These are phyloP conservation scores for Amblyopsis rosae DNA, from an alignment of 2,113 vertebrate species.

Conservation along the genomic window DNA sequence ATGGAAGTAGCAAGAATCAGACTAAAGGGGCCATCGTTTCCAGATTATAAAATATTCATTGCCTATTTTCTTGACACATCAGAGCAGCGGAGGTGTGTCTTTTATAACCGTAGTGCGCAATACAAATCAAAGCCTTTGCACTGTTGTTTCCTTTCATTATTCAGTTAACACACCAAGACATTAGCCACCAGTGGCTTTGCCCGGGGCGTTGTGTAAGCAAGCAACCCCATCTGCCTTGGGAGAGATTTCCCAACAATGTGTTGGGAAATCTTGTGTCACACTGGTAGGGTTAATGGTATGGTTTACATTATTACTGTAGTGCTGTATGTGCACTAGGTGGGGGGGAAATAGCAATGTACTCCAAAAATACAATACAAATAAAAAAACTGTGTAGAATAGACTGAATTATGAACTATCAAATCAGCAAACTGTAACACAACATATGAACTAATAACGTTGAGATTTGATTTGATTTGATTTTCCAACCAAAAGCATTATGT, in stretches of 20 bases:
- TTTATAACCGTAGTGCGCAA: constrained; percentile 24
- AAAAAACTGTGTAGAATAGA: constrained; percentile 33
- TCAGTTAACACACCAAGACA: constrained; percentile 5
- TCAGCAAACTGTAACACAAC: constrained; percentile 54
- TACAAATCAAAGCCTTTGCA: constrained; percentile 33
- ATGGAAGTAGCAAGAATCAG: not conserved
- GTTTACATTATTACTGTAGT: too few relatives aligned
- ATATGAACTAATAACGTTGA: constrained; percentile 53
- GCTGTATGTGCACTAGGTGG: too few relatives aligned
- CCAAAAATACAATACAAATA: too few relatives aligned
- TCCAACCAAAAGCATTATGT: constrained; percentile 20
- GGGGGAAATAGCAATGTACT: too few relatives aligned
- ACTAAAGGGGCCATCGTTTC: constrained; percentile 27
- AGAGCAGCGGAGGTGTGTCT: constrained; percentile 18
- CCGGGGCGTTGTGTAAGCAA: constrained; percentile 10
- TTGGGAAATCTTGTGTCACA: constrained; percentile 2
- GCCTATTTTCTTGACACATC: constrained; percentile 49
- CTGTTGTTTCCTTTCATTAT: constrained; percentile 4
- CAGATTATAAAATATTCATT: constrained; percentile 64
- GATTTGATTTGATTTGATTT: constrained; percentile 47
- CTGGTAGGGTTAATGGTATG: too few relatives aligned
- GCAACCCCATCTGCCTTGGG: constrained; percentile 5
- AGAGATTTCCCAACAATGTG: not conserved
- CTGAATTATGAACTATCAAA: constrained; percentile 31
- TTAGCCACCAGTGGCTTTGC: constrained; percentile 21